Conservation (phyloP, 2,888 invertebrate species). For the Conistra vaccinii region DNA sequence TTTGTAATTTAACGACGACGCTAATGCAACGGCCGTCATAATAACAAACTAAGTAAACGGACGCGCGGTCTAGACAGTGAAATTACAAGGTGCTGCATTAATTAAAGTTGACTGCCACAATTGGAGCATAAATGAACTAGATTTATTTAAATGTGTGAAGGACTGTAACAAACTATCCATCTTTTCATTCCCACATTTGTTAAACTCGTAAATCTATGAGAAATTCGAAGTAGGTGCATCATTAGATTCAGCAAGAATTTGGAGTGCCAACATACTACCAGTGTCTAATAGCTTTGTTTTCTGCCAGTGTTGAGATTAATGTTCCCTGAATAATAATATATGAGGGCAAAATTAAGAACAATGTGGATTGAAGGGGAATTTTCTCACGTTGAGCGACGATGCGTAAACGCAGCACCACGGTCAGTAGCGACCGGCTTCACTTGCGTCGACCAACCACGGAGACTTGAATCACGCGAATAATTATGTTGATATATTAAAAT, state of each 20-base stretch:
- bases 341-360: slow-evolving; percentile 83
- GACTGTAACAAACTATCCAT: slow-evolving; percentile 29
- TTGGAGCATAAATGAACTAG: slow-evolving; percentile 76
- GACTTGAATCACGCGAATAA: slow-evolving; percentile 77
- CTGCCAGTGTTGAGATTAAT: slow-evolving; percentile 56
- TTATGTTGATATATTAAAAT: slow-evolving; percentile 63
- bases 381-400: slow-evolving; percentile 87
- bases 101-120: slow-evolving; percentile 78
- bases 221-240: slow-evolving; percentile 18
- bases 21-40: slow-evolving; percentile 67
- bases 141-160: slow-evolving; percentile 57
- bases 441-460: slow-evolving; percentile 75
- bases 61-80: slow-evolving; percentile 80
- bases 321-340: slow-evolving; percentile 75
- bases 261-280: slow-evolving; percentile 25
- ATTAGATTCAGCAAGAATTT: slow-evolving; percentile 29
- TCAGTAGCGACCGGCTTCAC: slow-evolving; percentile 80
- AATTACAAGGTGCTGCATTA: slow-evolving; percentile 80
- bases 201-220: slow-evolving; percentile 15
- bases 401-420: slow-evolving; percentile 85
- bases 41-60: slow-evolving; percentile 73
- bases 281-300: slow-evolving; percentile 44
- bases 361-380: slow-evolving; percentile 80
- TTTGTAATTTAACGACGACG: slow-evolving; percentile 75
- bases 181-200: slow-evolving; percentile 19